These are phyloP conservation scores for Nudaria mundana DNA, from an alignment of 2,888 invertebrate species.

Conservation along the genomic window DNA sequence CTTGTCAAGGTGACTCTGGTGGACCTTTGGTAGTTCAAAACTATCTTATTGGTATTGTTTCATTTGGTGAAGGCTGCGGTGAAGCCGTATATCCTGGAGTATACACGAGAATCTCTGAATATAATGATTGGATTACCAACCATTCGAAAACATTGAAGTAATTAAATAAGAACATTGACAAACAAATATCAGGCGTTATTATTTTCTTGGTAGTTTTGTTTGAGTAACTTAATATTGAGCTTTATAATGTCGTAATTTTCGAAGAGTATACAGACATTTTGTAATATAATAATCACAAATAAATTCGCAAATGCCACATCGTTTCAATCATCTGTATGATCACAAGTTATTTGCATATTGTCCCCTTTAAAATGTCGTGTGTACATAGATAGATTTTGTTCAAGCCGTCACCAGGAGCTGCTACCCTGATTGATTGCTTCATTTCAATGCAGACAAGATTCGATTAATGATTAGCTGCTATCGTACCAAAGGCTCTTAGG, in stretches of 20 bases:
- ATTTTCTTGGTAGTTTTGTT: too few relatives aligned
- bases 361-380: constrained; percentile 19
- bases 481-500: constrained; percentile 38
- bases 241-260: too few relatives aligned
- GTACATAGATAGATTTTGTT: constrained; percentile 22
- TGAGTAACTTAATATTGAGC: too few relatives aligned
- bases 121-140: constrained; percentile 54
- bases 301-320: too few relatives aligned
- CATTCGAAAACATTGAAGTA: not conserved
- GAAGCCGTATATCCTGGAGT: constrained; percentile 77
- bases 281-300: too few relatives aligned
- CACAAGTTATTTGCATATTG: constrained; percentile 15
- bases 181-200: too few relatives aligned
- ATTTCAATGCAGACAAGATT: constrained; percentile 65
- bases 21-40: constrained; percentile 77
- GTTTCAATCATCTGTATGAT: constrained; percentile 6
- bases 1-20: constrained; percentile 82
- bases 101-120: constrained; percentile 74
- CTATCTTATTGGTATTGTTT: constrained; percentile 76
- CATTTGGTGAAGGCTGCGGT: constrained; percentile 82
- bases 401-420: constrained; percentile 57
- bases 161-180: too few relatives aligned
- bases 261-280: too few relatives aligned
- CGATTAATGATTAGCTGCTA: constrained; percentile 67
- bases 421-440: constrained; percentile 68